Base-by-base conservation (phyloP, 2,113 vertebrate species). In the Uria aalge region DNA sequence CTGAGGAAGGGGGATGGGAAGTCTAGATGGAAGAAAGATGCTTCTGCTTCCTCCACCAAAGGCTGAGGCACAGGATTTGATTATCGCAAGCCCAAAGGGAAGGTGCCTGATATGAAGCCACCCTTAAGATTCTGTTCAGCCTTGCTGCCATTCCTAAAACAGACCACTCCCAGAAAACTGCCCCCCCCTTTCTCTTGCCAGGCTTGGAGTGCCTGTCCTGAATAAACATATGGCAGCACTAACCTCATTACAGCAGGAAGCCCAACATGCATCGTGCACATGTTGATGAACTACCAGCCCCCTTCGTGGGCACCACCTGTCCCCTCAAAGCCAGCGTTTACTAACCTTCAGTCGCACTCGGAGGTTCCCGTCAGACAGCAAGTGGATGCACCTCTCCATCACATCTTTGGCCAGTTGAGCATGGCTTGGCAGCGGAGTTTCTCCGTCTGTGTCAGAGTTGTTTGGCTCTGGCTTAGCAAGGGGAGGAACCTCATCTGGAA, bases 361-460 rank as follows among this genome's bases (percentile, higher is more conserved):
- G 82, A 99, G 98, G 85, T 55, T 98, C 90, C 98, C 78, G 47
- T 99, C 96, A 0, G 99, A 99, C 81, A 99, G 96, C 86, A 99
- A 95, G 96, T 99, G 99, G 94, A 99, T 90, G 91, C 99, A 99
- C 76, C 99, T 98, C 94, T 99, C 99, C 98, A 99, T 98, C 64
- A 99, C 98, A 0, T 98, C 98, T 69, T 97, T 98, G 83, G 99
- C 97, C 73, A 99, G 97, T 32, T 97, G 97, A 62, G 99, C 97
- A 11, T 99, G 98, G 74, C 96, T 50, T 1, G 99, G 98, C 88
- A 99, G 93, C 0, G 97, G 97, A 16, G 94, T 50, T 72, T 98
- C 99, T 92, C 97, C 96, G 48, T 98, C 97, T 0, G 88, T 85
- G 63, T 80, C 88, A 14, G 38, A 68, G 41, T 10, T 85, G 10